A percentile compares a stretch with the other conserved stretches of the same genome.
These are phyloP conservation scores for Pollenia griseotomentosa DNA, from an alignment of 2,888 invertebrate species.

Conservation along the genomic window DNA sequence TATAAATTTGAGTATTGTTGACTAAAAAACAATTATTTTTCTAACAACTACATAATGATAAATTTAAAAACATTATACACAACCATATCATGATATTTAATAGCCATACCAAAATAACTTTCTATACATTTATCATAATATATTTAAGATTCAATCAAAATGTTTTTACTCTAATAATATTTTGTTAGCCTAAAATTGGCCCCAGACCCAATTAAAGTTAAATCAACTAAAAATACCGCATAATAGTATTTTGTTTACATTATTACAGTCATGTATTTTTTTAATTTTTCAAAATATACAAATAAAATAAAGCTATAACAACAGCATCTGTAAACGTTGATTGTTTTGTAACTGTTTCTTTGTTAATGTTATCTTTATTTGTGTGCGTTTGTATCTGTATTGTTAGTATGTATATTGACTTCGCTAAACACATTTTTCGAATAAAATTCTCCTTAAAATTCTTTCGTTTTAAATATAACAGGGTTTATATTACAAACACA, in stretches of 20 bases:
- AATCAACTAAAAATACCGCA: neutral
- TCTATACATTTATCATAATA: too few relatives aligned
- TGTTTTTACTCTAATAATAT: too few relatives aligned
- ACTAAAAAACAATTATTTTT: too few relatives aligned
- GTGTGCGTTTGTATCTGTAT: neutral
- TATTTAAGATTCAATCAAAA: too few relatives aligned
- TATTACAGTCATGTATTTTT: neutral
- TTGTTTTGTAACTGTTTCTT: neutral
- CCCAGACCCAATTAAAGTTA: too few relatives aligned
- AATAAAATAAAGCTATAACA: neutral
- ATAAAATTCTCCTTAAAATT: neutral
- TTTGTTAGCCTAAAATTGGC: too few relatives aligned
- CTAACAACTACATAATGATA: too few relatives aligned
- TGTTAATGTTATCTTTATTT: neutral
- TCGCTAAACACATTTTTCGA: neutral
- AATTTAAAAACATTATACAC: too few relatives aligned
- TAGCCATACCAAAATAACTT: too few relatives aligned
- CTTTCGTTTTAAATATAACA: neutral
- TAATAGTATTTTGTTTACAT: conserved; percentile 2
- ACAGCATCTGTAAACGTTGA: neutral
- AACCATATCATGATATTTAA: too few relatives aligned
- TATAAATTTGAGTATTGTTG: too few relatives aligned
- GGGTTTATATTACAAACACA: neutral
- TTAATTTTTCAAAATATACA: neutral
- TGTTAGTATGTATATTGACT: neutral